Evolutionary conservation across 92 coral and sea anemone species (phyloP), one percentile per base, ranked within the genome.

Genomic region (Pocillopora meandrina): DNA sequence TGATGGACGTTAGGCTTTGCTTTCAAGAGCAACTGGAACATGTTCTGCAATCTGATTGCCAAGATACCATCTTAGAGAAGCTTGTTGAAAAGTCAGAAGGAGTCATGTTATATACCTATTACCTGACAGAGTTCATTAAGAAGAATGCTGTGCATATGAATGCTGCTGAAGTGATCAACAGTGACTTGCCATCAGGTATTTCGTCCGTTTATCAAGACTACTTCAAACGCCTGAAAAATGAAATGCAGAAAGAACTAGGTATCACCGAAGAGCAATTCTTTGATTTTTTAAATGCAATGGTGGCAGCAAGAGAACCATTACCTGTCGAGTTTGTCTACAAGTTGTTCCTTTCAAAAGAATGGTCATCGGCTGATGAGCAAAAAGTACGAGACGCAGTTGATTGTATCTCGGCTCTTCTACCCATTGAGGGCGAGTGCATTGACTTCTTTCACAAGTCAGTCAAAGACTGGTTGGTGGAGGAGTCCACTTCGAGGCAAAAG

Each of bases 341-440:
- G 0, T 23, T 74, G 7, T 42, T 23, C 19, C 64, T 78, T 57
- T 11, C 58, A 7, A 2, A 64, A 1, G 49, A 21, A 0, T 9
- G 2, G 5, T 62, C 36, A 71, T 19, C 70, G n/a, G 56, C n/a
- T 63, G 34, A 10, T 62, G 26, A 65, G 4, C 57, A 71, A 70
- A 81, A 65, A 52, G 33, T 62, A 26, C 56, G 19, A 34, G 13
- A 69, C 21, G 59, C 78, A 15, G 76, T 77, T 33, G 67, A 58
- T 74, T 33, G 78, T 8, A 74, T 90, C 42, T 90, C 93, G 21
- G 12, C 72, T 15, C 82, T 90, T 47, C 65, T 90, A 42, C 90
- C 90, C 35, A 47, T 86, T 49, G 73, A 56, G 15, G 16, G 82
- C 6, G 93, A 71, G 60, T 33, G 73, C 17, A 73, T 90, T 52